Evolutionary conservation across 2,797 vertebrate species (phyloP), one percentile per base, ranked within the genome.

Genomic region (Pelobates cultripes): DNA sequence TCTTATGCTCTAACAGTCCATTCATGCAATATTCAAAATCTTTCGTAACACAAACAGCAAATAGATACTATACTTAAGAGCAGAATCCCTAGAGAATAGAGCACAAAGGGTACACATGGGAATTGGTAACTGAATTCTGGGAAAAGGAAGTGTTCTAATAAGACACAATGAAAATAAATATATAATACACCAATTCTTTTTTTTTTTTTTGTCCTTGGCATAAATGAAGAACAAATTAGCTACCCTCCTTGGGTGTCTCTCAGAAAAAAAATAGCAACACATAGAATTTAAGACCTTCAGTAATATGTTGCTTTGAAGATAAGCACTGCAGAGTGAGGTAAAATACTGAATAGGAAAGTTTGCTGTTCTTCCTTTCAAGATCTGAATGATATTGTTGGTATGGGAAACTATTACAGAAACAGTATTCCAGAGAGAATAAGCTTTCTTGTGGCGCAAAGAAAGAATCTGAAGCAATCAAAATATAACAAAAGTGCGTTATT

Each of bases 241-340:
- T 88, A 86, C 90, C 93, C 92, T 93, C 92, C 92, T 94, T 93
- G 92, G 92, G 92, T 93, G 89, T 90, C 91, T 88, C 91, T 90
- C 92, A 93, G 93, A 75, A 93, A 94, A 81, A 93, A 93, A 93
- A 92, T 86, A 93, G 90, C 88, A 91, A 89, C 89, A 91, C 91
- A 86, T 86, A 68, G 51, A 90, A 47, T 84, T 71, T 66, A 79
- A 79, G 68, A 90, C 86, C 85, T 90, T 77, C 86, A 86, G 90
- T 93, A 94, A 92, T 94, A 91, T 94, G 94, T 90, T 93, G 89
- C 91, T 94, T 94, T 94, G 93, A 94, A 95, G 94, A 95, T 94
- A 94, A 95, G 93, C 91, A 78, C 91, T 89, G 88, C 84, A 87
- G 88, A 89, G 88, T 89, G 91, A 94, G 92, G 93, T 94, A 92